Conservation (phyloP, 2,113 vertebrate genomes). For the Agelaius tricolor region DNA sequence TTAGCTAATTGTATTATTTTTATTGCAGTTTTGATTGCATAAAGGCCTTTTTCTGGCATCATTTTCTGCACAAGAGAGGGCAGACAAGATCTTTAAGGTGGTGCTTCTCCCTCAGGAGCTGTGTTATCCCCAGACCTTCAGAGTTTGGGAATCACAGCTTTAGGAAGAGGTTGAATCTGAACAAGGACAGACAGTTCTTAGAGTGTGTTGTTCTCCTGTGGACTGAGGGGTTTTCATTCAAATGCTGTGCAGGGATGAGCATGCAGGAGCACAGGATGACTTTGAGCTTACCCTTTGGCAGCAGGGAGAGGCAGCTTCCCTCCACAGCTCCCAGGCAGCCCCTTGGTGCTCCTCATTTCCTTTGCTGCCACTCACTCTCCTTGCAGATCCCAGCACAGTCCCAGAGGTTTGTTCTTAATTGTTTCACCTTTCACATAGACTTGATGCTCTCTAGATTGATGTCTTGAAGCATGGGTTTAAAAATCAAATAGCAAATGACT, state of each 20-base stretch:
- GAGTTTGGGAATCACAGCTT: neutral
- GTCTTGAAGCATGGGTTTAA: neutral
- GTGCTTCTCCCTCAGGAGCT: neutral
- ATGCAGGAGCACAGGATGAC: neutral
- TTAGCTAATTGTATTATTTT: neutral
- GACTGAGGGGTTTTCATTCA: neutral
- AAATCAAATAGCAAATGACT: constrained; percentile 21
- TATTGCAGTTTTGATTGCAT: neutral
- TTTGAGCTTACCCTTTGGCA: neutral
- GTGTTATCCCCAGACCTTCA: neutral
- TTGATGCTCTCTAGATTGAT: neutral
- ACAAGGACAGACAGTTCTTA: neutral
- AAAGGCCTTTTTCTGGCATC: neutral
- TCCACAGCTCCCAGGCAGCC: neutral
- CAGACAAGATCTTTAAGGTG: neutral
- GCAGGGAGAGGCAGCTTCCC: neutral
- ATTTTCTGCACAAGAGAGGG: neutral
- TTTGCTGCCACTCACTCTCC: neutral
- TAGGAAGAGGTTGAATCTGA: neutral
- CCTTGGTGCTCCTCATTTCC: neutral
- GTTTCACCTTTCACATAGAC: neutral
- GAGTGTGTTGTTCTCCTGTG: neutral
- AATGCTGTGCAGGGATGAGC: neutral
- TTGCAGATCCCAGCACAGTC: neutral
- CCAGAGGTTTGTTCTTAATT: neutral